These are phyloP conservation scores for Scrobipalpa atriplicella DNA, from an alignment of 2,888 invertebrate species.

Conservation along the genomic window DNA sequence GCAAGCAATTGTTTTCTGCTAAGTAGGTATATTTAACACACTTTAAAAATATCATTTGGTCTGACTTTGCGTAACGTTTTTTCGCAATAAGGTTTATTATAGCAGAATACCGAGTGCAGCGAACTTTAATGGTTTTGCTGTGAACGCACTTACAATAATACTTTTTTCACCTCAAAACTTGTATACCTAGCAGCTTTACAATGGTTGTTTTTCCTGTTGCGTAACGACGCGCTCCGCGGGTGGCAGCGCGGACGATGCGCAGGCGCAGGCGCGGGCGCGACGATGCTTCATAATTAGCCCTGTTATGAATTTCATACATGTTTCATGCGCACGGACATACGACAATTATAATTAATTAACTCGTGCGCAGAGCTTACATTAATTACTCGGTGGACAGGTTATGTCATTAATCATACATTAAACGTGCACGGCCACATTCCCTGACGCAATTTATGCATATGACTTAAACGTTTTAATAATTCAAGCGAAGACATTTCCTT, in stretches of 20 bases:
- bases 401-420: conserved; percentile 69
- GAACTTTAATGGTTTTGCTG: conserved; percentile 1
- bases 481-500: conserved; percentile 42
- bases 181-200: neutral
- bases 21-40: no score
- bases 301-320: conserved; percentile 81
- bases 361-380: conserved; percentile 74
- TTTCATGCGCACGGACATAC: conserved; percentile 73
- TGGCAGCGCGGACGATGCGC: conserved; percentile 56
- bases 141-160: conserved; percentile 1
- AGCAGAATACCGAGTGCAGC: neutral
- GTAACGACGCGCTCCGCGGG: conserved; percentile 35
- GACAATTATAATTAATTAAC: conserved; percentile 80
- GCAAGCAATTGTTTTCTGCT: no score
- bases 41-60: no score
- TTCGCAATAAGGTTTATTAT: no score
- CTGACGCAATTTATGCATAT: conserved; percentile 62
- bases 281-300: conserved; percentile 74
- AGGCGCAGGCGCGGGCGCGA: conserved; percentile 60
- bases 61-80: no score
- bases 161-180: neutral
- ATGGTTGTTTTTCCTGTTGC: conserved; percentile 20
- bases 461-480: conserved; percentile 53
- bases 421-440: conserved; percentile 57
- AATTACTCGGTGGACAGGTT: conserved; percentile 70